These are phyloP conservation scores for Aphelinus atriplicis DNA, from an alignment of 1,140 invertebrate species.

Conservation along the genomic window DNA sequence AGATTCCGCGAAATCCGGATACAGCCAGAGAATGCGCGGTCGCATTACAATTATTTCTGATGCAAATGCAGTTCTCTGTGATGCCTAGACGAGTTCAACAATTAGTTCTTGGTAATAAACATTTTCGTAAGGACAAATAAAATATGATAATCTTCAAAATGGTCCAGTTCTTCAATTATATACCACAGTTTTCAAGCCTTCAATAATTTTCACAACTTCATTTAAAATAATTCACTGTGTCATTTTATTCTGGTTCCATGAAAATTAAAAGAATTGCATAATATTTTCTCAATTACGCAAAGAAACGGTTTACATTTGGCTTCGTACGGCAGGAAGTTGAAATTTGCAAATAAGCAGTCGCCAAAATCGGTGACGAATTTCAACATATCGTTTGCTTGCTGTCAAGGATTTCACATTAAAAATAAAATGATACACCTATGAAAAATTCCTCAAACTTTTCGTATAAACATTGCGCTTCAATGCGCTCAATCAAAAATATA, in stretches of 20 bases:
- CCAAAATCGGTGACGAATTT: background rate
- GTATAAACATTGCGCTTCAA: no score
- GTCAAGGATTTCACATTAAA: no score
- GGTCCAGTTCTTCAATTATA: no score
- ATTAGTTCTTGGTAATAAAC: conserved; percentile 57
- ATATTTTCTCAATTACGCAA: conserved; percentile 1
- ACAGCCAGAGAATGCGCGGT: conserved; percentile 56
- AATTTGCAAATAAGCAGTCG: conserved; percentile 13
- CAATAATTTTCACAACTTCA: no score
- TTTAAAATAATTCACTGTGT: no score
- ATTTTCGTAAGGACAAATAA: no score
- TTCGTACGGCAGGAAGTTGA: background rate
- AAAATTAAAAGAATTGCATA: background rate
- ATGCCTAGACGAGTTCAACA: conserved; percentile 62
- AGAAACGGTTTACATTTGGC: background rate
- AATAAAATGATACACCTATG: no score
- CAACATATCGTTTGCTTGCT: background rate
- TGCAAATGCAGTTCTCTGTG: conserved; percentile 58
- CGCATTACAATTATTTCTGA: conserved; percentile 60
- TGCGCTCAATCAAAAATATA: no score
- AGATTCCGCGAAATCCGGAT: conserved; percentile 43
- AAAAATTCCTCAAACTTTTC: no score
- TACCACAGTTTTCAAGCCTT: no score
- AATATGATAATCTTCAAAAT: no score
- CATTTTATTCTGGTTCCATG: no score